Base-by-base conservation (phyloP, 2,113 vertebrate species). In the Osmerus eperlanus region DNA sequence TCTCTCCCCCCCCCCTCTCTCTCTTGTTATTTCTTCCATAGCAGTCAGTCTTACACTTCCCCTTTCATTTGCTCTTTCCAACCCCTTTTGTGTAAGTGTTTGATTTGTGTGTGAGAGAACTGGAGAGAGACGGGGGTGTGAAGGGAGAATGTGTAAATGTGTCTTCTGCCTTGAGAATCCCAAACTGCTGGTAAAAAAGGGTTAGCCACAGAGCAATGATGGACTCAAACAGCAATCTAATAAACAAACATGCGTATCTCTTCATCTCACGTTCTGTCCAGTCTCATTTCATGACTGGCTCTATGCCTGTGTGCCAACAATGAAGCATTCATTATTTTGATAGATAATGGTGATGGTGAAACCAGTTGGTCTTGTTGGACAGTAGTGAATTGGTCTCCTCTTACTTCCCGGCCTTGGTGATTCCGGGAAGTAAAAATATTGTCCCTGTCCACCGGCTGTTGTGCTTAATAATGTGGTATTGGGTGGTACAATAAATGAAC, bases 401-500 rank as follows among this genome's bases (percentile, higher is more conserved):
- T n/a, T n/a, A n/a, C n/a, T n/a, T n/a, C 19, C 63, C 15, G 16
- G 32, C 76, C 67, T 28, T 52, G 64, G 69, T 58, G 72, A 79
- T 71, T 80, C 77, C 77, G 79, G 63, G 72, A 72, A 81, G 62
- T 75, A 86, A 19, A 78, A 19, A 78, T 75, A 55, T 77, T 71
- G 73, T 88, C 78, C 78, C 77, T 78, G 72, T 79, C 78, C 79
- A 84, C 80, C 67, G 82, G 74, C 81, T 77, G 85, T 91, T 91
- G 90, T 92, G 77, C 25, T 70, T 12, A 47, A 72, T 14, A 9
- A 80, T 83, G 73, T 85, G 85, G 70, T 84, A 67, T 82, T 69
- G 66, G 73, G 61, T 79, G 76, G 41, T 47, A 47, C 41, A 47
- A 47, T 47, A 47, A 71, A 70, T 85, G 86, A 82, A 77, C 51